These are phyloP conservation scores for Oscheius sp. DNA, from an alignment of 1,140 invertebrate species.

Conservation along the genomic window DNA sequence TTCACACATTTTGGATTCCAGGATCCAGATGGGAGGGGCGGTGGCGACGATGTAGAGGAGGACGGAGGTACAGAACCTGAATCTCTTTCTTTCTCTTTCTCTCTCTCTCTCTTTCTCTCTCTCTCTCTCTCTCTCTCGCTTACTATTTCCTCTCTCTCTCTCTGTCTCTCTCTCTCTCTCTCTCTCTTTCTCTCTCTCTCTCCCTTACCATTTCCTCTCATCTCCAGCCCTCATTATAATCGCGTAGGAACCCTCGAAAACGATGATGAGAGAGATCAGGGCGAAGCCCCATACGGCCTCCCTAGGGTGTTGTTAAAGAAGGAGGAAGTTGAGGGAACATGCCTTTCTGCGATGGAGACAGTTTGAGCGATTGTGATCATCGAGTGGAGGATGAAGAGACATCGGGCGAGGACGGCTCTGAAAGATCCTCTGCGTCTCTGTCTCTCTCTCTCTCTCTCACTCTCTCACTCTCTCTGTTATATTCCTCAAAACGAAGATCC, in stretches of 20 bases:
- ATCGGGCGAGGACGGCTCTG: slow-evolving; percentile 51
- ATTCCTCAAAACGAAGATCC: no score
- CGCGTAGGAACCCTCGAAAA: slow-evolving; percentile 56
- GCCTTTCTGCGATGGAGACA: slow-evolving; percentile 9
- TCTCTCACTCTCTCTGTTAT: no score
- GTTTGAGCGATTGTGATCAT: slow-evolving; percentile 50
- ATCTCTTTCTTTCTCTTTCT: slow-evolving; percentile 7
- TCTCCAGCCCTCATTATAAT: slow-evolving; percentile 60
- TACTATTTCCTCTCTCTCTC: no score
- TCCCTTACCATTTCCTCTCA: slow-evolving; percentile 54
- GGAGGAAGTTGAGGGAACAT: background rate
- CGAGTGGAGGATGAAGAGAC: slow-evolving; percentile 55
- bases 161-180: background rate
- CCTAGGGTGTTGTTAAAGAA: slow-evolving; percentile 26
- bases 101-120: background rate
- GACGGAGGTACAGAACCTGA: slow-evolving; percentile 54
- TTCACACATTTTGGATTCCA: slow-evolving; percentile 53
- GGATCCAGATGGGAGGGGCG: slow-evolving; percentile 57
- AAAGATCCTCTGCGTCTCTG: no score
- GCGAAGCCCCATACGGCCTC: slow-evolving; percentile 58
- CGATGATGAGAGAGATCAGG: slow-evolving; percentile 53
- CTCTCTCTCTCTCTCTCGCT: no score
- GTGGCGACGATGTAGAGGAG: slow-evolving; percentile 58
- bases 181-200: background rate
- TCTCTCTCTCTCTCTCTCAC: no score